Conservation (phyloP, 2,113 vertebrate species). For the Thunnus maccoyii region DNA sequence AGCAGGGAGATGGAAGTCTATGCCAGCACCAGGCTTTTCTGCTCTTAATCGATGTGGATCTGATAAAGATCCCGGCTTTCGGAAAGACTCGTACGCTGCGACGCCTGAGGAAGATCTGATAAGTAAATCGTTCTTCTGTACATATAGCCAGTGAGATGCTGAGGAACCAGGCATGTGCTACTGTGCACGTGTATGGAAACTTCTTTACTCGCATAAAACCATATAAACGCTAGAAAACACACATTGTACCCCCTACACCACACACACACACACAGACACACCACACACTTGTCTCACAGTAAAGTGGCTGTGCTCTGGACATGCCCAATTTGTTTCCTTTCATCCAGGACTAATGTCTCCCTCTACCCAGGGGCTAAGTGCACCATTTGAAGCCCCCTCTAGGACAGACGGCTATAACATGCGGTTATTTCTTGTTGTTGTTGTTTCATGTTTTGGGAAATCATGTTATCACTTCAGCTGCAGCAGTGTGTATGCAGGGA, state of each 20-base stretch:
- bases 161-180: conserved; percentile 44
- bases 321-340: conserved; percentile 86
- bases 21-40: conserved; percentile 63
- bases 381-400: conserved; percentile 71
- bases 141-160: conserved; percentile 56
- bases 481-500: conserved; percentile 46
- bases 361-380: conserved; percentile 76
- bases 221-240: conserved; percentile 41
- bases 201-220: conserved; percentile 9
- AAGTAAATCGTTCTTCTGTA: conserved; percentile 74
- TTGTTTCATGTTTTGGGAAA: conserved; percentile 63
- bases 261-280: background rate
- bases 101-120: conserved; percentile 78
- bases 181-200: conserved; percentile 21
- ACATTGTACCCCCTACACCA: conserved; percentile 30
- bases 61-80: conserved; percentile 75
- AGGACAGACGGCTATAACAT: conserved; percentile 61
- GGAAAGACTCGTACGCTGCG: conserved; percentile 45
- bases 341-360: conserved; percentile 84
- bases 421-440: conserved; percentile 60
- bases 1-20: conserved; percentile 69
- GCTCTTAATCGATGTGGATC: conserved; percentile 74
- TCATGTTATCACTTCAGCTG: conserved; percentile 69
- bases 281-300: conserved; percentile 66
- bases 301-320: conserved; percentile 79